Base-by-base conservation (phyloP, 1,140 invertebrate species). In the Dermatophagoides farinae region DNA sequence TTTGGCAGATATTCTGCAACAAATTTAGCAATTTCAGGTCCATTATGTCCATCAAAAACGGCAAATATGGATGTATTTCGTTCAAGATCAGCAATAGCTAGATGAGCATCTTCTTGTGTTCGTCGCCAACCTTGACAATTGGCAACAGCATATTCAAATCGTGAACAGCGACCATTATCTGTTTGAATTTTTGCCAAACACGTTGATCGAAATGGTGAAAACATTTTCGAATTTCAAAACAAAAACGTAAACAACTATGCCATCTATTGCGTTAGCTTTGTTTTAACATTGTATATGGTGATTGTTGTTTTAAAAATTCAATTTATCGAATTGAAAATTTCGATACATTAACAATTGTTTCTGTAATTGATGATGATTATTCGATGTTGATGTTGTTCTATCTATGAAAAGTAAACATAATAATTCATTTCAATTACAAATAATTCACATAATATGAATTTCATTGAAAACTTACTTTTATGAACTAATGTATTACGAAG, bases 1-100 rank as follows among this genome's bases (percentile, higher is more conserved):
- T 38, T 20, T 18, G 53, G 38, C 4, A 55, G 39, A 23, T 40
- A n/a, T 43, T 31, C n/a, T 22, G 53, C 4, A 11, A 2, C 2
- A 40, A 55, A 55, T 18, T 40, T 39, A 4, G 53, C 53, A 18
- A 55, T 25, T 43, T 55, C 53, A 1, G 22, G 25, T 18, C 53
- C 53, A 23, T 55, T 55, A 43, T 55, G 53, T 4, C 53, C 53
- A 43, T 55, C 53, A 55, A 55, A 55, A 6, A 55, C 53, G 16
- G 12, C 53, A 25, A 55, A 55, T 40, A 55, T 12, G 1, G 53
- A 55, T 18, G 53, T 40, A 43, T 39, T 55, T 4, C 11, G 18
- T 39, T 55, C 22, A 2, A 55, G 20, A 11, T 55, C 23, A 5
- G 22, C n/a, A 12, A 40, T 16, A 14, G 53, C 53, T 16, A 55